These are phyloP conservation scores for Boleophthalmus pectinirostris DNA, from an alignment of 2,113 vertebrate genomes.

Conservation along the genomic window DNA sequence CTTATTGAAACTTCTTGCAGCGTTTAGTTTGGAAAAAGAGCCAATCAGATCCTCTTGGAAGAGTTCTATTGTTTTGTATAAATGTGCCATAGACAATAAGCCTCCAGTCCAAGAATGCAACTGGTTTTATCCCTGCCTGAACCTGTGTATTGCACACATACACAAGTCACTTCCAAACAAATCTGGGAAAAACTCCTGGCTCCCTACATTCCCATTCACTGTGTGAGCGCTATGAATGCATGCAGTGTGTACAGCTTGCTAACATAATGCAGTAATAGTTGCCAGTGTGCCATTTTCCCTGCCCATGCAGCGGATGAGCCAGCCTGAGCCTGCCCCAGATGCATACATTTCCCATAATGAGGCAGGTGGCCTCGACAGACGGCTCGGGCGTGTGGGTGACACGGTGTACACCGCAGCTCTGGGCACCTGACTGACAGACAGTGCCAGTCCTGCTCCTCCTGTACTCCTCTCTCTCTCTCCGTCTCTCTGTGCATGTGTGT, in stretches of 20 bases:
- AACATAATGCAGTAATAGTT: slow-evolving; percentile 74
- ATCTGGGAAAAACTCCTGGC: slow-evolving; percentile 44
- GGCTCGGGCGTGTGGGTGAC: slow-evolving; percentile 74
- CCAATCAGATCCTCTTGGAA: slow-evolving; percentile 4
- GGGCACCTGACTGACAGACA: slow-evolving; percentile 79
- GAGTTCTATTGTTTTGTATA: slow-evolving; percentile 11
- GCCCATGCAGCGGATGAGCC: slow-evolving; percentile 64
- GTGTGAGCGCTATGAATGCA: slow-evolving; percentile 39
- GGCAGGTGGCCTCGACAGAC: slow-evolving; percentile 76
- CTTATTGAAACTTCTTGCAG: background rate
- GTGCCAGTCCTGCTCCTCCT: slow-evolving; percentile 62
- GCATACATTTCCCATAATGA: slow-evolving; percentile 79
- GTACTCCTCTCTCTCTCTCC: slow-evolving; percentile 13
- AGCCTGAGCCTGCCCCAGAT: slow-evolving; percentile 75
- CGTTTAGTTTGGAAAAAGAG: slow-evolving; percentile 21
- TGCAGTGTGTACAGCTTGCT: slow-evolving; percentile 62
- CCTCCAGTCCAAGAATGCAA: slow-evolving; percentile 13
- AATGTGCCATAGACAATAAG: slow-evolving; percentile 19
- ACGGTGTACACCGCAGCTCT: slow-evolving; percentile 65
- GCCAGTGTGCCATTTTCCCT: slow-evolving; percentile 69
- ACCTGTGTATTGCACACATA: slow-evolving; percentile 29
- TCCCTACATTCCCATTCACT: slow-evolving; percentile 22
- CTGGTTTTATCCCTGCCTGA: slow-evolving; percentile 29
- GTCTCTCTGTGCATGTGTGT: slow-evolving; percentile 3
- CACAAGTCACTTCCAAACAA: slow-evolving; percentile 35